Base-by-base conservation (phyloP, 2,888 invertebrate species). In the Argyresthia albistria region DNA sequence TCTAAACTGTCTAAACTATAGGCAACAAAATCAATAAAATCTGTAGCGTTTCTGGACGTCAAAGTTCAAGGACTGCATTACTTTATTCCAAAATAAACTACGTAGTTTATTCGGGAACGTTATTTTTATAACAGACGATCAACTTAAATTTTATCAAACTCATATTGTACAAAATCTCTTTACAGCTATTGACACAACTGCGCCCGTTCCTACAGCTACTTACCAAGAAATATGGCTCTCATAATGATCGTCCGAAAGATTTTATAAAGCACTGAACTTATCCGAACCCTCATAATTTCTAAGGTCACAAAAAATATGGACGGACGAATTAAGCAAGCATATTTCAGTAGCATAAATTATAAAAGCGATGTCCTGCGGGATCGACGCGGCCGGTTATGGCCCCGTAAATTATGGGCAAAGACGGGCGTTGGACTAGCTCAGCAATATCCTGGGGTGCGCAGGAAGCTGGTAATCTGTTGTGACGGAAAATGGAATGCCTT, bases 311-410 rank as follows among this genome's bases (percentile, higher is more conserved):
- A 50, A 50, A 50, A 50, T 50, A 50, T 50, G 35, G 42, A 15
- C 35, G 42, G 43, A 70, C 68, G 74, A 80, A 81, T 81, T 80
- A 76, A 73, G 72, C 67, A 62, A 67, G 68, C 70, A 78, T 77
- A 80, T 80, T 80, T 76, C 70, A 73, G 59, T 58, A 65, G 67
- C 67, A 76, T 82, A 80, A 80, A 76, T 82, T 80, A 76, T 75
- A 73, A 73, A 74, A 76, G 73, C 72, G 72, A 75, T 72, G 75
- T 75, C 73, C 71, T 71, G 67, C 55, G 69, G 72, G 70, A 69
- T 69, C 66, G 76, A 67, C 63, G 65, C 55, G 67, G 60, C 63
- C 67, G 10, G 66, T 69, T 70, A 71, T 68, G 65, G 66, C 62
- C 54, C 66, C 66, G 66, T 76, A 74, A 75, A 75, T 74, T 70